Evolutionary conservation across 92 coral and sea anemone species (phyloP), one percentile per base, ranked within the genome.

Genomic region (Ricordea florida): DNA sequence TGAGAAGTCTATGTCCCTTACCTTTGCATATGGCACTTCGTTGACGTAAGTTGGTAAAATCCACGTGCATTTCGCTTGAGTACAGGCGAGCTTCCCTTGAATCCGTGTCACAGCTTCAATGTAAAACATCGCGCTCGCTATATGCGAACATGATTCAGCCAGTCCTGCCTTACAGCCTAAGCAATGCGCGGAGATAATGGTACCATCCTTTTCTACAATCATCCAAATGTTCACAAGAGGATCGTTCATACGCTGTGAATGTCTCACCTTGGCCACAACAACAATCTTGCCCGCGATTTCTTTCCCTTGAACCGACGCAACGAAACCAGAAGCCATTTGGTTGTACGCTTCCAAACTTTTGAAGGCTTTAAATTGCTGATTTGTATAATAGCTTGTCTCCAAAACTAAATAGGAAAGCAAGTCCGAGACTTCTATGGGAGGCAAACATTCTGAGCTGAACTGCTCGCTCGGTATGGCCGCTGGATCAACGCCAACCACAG

Each of bases 121-220:
- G 70, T 70, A 70, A 34, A 51, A 70, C 33, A 70, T 18, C 32
- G 22, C 70, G 33, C 73, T 76, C n/a, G 77, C 76, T 11, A 76
- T 46, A 33, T 64, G 82, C 10, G 62, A 27, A 34, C 82, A 63
- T 28, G 69, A 3, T 35, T 73, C 73, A 15, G 43, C 55, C 9
- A 76, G 78, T 28, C 84, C 84, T 27, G 84, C 84, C 46, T 51
- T 78, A 34, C 84, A 78, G 26, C 68, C 84, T 28, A 68, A 20
- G 25, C 79, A 68, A 52, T 78, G 84, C 23, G 69, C 79, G 4
- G 79, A 78, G 20, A 36, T 45, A 26, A 76, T 34, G 20, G 57
- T 78, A 1, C 84, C 78, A 20, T 78, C 76, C 28, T 52, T 78
- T 36, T 41, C 44, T n/a, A 42, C 31, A 37, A 78, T 78, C 5